Evolutionary conservation across 2,797 vertebrate species (phyloP), one percentile per base, ranked within the genome.

Genomic region (Enteromius mattozi): DNA sequence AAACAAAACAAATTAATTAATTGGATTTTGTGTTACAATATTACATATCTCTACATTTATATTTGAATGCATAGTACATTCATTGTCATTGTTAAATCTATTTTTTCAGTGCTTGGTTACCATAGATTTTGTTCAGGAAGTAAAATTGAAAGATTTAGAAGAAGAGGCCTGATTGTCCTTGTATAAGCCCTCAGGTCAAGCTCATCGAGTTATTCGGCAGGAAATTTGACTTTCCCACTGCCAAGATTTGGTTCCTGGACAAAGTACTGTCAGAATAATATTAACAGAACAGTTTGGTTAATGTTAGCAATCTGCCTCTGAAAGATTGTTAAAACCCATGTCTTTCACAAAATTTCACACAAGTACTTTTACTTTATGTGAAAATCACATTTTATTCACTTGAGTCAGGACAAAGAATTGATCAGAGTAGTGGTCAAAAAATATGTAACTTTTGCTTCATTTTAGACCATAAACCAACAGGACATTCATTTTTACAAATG

Each of bases 121-220:
- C 89, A 89, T 89, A 74, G 88, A 81, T 76, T 45, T 33, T 65
- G 40, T 76, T n/a, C 77, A 61, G 63, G 59, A 42, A 71, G 8
- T 54, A 16, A 61, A 45, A 77, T 9, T 37, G 66, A 33, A 35
- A 74, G 13, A 80, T 83, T 78, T 65, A 37, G 19, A 77, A 66
- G 24, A 85, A 61, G 27, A 72, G 80, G 40, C 21, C 54, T 75
- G 35, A 40, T 49, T 56, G 24, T 65, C 47, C 56, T 75, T 76
- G 33, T 47, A 59, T 37, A 81, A 71, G 30, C 84, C 47, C 14
- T 85, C 45, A n/a, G 37, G 76, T 74, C 75, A 72, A 49, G 24
- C 19, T 49, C 6, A 51, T 51, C 51, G n/a, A 51, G 27, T 85
- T 30, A 40, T 79, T 30, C 24, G 49, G 12, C 51, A 59, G 51